Evolutionary conservation across 1,140 invertebrate species (phyloP).

Genomic region (Danaus melanippus): DNA sequence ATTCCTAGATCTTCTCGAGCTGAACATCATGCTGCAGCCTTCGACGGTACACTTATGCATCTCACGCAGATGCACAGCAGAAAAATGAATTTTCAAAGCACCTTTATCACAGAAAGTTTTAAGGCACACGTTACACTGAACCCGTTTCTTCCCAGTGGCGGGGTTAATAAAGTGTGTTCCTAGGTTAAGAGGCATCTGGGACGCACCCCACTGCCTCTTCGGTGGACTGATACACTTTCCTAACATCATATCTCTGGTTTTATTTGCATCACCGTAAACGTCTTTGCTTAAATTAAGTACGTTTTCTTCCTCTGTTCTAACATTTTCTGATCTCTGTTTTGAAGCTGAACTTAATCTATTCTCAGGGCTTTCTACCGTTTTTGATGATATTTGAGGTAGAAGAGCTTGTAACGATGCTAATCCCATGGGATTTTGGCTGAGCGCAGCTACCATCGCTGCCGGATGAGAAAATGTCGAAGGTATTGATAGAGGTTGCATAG

Average conservation of each 20-base stretch:
- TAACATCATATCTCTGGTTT: conserved; percentile 67
- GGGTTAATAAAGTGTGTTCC: conserved; percentile 94
- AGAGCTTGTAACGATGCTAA: conserved; percentile 60
- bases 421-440: conserved; percentile 65
- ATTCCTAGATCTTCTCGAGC: conserved; percentile 94
- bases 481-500: conserved; percentile 73
- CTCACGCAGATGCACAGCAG: conserved; percentile 97
- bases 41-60: conserved; percentile 99
- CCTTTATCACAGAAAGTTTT: conserved; percentile 99
- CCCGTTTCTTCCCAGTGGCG: conserved; percentile 94
- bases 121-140: conserved; percentile 97
- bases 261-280: conserved; percentile 55
- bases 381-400: conserved; percentile 57
- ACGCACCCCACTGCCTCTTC: conserved; percentile 91
- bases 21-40: conserved; percentile 99
- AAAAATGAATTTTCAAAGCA: conserved; percentile 99
- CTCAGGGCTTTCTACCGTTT: conserved; percentile 36
- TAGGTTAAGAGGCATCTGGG: conserved; percentile 85
- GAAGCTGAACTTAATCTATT: conserved; percentile 29
- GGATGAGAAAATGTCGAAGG: conserved; percentile 70
- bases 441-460: conserved; percentile 72
- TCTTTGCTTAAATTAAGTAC: conserved; percentile 81
- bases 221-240: conserved; percentile 89
- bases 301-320: conserved; percentile 78
- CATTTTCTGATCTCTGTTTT: conserved; percentile 55